These are phyloP conservation scores for Bombus huntii DNA, from an alignment of 1,140 invertebrate species.

Conservation along the genomic window DNA sequence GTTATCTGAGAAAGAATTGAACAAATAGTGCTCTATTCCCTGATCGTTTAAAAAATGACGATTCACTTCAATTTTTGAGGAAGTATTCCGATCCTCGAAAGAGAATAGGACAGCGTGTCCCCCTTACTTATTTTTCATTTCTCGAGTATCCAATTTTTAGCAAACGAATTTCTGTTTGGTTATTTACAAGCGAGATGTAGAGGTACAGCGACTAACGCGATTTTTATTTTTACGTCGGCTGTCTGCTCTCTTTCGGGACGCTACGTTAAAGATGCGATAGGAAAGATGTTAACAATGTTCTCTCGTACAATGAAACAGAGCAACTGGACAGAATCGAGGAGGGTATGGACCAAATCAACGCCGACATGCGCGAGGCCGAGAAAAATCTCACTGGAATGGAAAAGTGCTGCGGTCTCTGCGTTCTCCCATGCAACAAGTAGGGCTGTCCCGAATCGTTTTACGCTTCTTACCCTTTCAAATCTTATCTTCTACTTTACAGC, in stretches of 20 bases:
- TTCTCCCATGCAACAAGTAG: slow-evolving; percentile 98
- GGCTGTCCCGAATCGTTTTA: slow-evolving; percentile 61
- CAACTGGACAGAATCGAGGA: slow-evolving; percentile 99
- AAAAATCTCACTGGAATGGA: slow-evolving; percentile 99
- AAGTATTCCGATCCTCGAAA: slow-evolving; percentile 9
- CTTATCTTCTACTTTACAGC: slow-evolving; percentile 14
- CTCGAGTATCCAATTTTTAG: neutral
- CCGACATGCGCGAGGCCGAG: slow-evolving; percentile 99
- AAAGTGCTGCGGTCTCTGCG: slow-evolving; percentile 99
- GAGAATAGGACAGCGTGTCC: slow-evolving; percentile 12
- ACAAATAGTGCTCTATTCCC: neutral
- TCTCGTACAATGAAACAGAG: slow-evolving; percentile 85
- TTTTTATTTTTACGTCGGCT: slow-evolving; percentile 23
- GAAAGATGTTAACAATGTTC: slow-evolving; percentile 37
- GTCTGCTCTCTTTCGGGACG: slow-evolving; percentile 54
- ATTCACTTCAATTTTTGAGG: neutral
- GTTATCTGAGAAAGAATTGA: neutral
- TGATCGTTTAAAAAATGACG: neutral
- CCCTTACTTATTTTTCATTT: neutral
- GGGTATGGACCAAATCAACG: slow-evolving; percentile 99
- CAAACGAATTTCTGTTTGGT: neutral
- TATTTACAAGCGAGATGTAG: neutral
- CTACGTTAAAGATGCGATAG: neutral
- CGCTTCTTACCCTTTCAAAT: neutral
- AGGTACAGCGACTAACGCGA: neutral